These are phyloP conservation scores for Lysandra bellargus DNA, from an alignment of 2,888 invertebrate genomes.

Conservation along the genomic window DNA sequence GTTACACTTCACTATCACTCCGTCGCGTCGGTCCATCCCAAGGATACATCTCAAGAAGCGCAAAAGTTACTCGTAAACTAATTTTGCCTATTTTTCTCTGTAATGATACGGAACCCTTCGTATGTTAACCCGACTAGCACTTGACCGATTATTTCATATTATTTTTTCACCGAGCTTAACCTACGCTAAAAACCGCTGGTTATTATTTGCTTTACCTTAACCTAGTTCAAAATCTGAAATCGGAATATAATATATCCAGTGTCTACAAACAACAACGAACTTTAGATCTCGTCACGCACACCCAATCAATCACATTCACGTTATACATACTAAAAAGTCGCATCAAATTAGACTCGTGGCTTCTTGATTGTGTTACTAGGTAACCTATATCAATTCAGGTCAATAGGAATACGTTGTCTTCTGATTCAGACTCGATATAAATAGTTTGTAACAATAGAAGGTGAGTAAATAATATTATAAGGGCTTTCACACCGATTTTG, in stretches of 20 bases:
- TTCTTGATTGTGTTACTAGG: background rate
- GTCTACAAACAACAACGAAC: background rate
- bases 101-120: too few species aligned
- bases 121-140: too few species aligned
- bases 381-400: constrained; percentile 24
- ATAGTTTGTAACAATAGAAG: background rate
- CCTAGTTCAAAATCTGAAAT: background rate
- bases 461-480: background rate
- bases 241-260: background rate
- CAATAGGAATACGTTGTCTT: constrained; percentile 23
- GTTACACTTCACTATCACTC: too few species aligned
- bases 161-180: background rate
- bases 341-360: background rate
- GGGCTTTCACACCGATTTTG: too few species aligned
- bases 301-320: constrained; percentile 19
- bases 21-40: too few species aligned
- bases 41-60: too few species aligned
- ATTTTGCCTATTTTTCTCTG: too few species aligned
- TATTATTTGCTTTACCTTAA: background rate
- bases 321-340: constrained; percentile 21
- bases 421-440: constrained; percentile 6
- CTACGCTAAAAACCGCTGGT: background rate
- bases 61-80: too few species aligned
- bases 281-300: background rate
- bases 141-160: too few species aligned